phyloP scores from a whole-genome alignment of 2,797 vertebrate species.

The Liasis olivaceus region DNA sequence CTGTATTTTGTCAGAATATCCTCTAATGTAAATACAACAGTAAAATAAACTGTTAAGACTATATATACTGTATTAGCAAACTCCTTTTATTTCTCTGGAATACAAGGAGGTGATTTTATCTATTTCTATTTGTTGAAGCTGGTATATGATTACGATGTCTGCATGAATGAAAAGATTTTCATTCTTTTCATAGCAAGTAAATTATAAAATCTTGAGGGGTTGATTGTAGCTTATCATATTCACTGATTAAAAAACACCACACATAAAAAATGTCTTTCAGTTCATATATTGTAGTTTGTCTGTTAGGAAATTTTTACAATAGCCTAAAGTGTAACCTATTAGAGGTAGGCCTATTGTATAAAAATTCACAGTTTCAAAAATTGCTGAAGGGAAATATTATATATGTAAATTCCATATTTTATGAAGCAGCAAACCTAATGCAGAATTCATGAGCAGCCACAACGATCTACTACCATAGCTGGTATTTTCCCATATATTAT shows the following conservation, averaged over 20 bases:
- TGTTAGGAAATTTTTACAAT: conserved; percentile 61
- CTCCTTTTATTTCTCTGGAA: conserved; percentile 60
- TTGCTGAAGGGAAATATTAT: conserved; percentile 68
- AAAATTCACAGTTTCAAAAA: conserved; percentile 84
- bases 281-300: conserved; percentile 63
- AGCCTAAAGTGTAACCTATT: conserved; percentile 53
- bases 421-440: conserved; percentile 14
- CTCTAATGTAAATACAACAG: conserved; percentile 59
- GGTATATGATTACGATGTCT: conserved; percentile 41
- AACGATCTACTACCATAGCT: conserved; percentile 96
- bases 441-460: conserved; percentile 89
- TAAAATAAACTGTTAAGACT: conserved; percentile 65
- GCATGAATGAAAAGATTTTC: conserved; percentile 56
- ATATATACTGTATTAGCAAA: conserved; percentile 43
- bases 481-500: conserved; percentile 98
- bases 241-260: conserved; percentile 63
- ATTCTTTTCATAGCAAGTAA: conserved; percentile 66
- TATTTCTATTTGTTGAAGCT: conserved; percentile 49
- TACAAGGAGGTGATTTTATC: conserved; percentile 61
- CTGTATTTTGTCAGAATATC: conserved; percentile 67
- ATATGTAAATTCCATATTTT: conserved; percentile 49
- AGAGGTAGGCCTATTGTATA: conserved; percentile 74
- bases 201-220: conserved; percentile 49
- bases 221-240: conserved; percentile 64
- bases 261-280: conserved; percentile 60